phyloP scores from a whole-genome alignment of 1,140 invertebrate species.

The Geopemphigus sp. region DNA sequence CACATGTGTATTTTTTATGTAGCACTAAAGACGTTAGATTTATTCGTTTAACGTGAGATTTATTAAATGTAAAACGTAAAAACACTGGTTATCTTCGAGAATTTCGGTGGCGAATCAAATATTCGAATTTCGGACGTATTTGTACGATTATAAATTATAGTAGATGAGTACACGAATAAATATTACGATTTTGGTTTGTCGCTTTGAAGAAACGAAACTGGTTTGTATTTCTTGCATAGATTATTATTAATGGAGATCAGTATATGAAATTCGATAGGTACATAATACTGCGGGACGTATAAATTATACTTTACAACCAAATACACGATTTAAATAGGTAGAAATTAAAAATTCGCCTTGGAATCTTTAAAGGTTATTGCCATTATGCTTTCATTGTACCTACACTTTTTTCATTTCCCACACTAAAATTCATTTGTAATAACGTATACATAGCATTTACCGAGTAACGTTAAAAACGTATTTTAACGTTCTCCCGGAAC shows the following conservation, averaged over 20 bases:
- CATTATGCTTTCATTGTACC: background rate
- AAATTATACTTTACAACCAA: background rate
- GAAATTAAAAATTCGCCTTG: background rate
- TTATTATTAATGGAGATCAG: background rate
- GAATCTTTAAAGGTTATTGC: conserved; percentile 8
- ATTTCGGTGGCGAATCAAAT: too few species aligned
- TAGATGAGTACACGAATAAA: background rate
- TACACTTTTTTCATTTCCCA: too few species aligned
- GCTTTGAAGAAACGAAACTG: conserved; percentile 1
- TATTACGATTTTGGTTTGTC: background rate
- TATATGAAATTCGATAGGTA: background rate
- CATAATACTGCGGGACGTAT: background rate
- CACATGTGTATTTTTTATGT: too few species aligned
- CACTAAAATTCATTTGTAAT: too few species aligned
- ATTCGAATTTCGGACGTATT: too few species aligned
- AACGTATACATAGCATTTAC: too few species aligned
- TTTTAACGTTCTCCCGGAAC: too few species aligned
- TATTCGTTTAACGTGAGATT: too few species aligned
- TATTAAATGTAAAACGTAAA: too few species aligned
- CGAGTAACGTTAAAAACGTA: too few species aligned
- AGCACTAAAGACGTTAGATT: too few species aligned
- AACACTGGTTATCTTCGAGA: too few species aligned
- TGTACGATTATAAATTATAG: background rate
- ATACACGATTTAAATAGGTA: background rate
- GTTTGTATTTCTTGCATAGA: background rate